These are phyloP conservation scores for Apamea sordens DNA, from an alignment of 2,888 invertebrate genomes.

Conservation along the genomic window DNA sequence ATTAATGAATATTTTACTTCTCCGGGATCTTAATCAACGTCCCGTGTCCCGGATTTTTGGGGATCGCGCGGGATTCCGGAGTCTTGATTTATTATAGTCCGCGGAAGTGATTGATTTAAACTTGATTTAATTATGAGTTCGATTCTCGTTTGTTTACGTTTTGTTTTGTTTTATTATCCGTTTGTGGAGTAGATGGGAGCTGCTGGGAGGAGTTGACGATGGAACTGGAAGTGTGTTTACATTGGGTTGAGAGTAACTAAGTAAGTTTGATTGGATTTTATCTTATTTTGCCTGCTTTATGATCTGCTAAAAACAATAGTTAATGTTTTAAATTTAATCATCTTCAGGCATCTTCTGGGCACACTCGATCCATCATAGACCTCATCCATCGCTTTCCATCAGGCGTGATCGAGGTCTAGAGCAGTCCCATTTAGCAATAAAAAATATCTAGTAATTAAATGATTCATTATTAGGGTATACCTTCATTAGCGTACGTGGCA, in stretches of 20 bases:
- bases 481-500: not conserved
- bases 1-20: constrained; percentile 89
- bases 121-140: constrained; percentile 80
- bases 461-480: not conserved
- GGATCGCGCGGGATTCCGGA: constrained; percentile 77
- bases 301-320: not conserved
- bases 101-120: constrained; percentile 81
- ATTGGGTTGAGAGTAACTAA: not conserved
- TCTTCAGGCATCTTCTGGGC: no score
- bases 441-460: no score
- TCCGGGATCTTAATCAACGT: constrained; percentile 88
- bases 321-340: not conserved
- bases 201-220: constrained; percentile 7
- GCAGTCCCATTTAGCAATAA: no score
- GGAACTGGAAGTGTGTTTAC: constrained; percentile 23
- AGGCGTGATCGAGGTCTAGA: no score
- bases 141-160: constrained; percentile 64
- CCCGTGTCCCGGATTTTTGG: constrained; percentile 87
- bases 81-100: constrained; percentile 80
- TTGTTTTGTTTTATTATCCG: constrained; percentile 53
- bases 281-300: not conserved
- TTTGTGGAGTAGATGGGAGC: constrained; percentile 29
- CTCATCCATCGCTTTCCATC: no score
- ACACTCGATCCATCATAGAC: no score
- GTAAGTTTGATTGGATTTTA: constrained; percentile 17